phyloP scores from a whole-genome alignment of 2,113 vertebrate species.

The Stomatorhinus ivindoensis region DNA sequence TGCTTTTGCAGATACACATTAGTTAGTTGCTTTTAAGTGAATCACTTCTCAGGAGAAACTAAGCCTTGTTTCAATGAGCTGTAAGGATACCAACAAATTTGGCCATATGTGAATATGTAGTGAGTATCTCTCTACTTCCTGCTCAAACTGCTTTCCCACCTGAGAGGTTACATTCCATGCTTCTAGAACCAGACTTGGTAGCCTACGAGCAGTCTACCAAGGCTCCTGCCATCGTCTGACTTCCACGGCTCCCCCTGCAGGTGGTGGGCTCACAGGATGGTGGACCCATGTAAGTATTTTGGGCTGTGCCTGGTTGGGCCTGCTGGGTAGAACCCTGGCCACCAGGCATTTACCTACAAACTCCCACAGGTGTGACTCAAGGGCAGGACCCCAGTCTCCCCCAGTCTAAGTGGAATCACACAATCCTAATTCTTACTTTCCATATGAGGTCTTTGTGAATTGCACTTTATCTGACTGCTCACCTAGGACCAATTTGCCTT shows the following conservation, averaged over 20 bases:
- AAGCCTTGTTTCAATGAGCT: too few relatives aligned
- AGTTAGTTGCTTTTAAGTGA: too few relatives aligned
- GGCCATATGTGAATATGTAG: not conserved
- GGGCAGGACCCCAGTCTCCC: not conserved
- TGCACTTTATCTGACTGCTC: not conserved
- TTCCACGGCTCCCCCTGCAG: not conserved
- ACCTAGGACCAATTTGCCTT: not conserved
- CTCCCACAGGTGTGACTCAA: not conserved
- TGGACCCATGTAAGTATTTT: not conserved
- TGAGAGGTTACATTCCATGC: too few relatives aligned
- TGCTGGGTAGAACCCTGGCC: not conserved
- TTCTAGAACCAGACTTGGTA: not conserved
- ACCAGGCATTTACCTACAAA: not conserved
- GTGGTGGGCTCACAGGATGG: not conserved
- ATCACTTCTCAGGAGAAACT: too few relatives aligned
- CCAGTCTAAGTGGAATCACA: not conserved
- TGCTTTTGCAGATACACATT: too few relatives aligned
- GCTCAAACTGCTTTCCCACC: not conserved
- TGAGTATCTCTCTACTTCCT: not conserved
- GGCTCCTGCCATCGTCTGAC: not conserved
- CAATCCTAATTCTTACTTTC: not conserved
- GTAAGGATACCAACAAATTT: too few relatives aligned
- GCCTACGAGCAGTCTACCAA: not conserved
- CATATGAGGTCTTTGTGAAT: not conserved
- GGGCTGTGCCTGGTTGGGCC: not conserved